Base-by-base conservation (phyloP, 2,888 invertebrate species). In the Thereva nobilitata region DNA sequence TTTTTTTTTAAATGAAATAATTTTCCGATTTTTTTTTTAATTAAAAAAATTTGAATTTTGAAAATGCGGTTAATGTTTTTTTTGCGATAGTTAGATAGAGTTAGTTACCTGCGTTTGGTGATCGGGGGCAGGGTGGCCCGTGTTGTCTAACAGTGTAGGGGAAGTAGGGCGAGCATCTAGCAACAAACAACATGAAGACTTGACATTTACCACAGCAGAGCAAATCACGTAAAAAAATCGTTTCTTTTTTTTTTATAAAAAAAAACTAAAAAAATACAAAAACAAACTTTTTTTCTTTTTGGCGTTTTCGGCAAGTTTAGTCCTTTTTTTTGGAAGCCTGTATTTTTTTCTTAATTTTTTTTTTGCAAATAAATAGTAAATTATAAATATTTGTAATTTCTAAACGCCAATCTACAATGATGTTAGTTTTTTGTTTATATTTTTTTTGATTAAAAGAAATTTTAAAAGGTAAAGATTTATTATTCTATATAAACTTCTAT, bases 161-260 rank as follows among this genome's bases (percentile, higher is more conserved):
- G 89, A 89, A 89, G 85, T 84, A 84, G 89, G 89, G 91, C 92
- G 92, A 91, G 91, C 91, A 92, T 92, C 92, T 92, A 92, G 91
- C 91, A 91, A 92, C 92, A 91, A 90, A 92, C 90, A 92, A 91
- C 89, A 89, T 80, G 80, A 81, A 81, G 80, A 81, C 81, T 80
- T 66, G 73, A 81, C 81, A 81, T 81, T 81, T 81, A 81, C 80
- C 80, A 81, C 81, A 81, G 80, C 80, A 81, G 80, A 81, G 80
- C 80, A 72, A 72, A 72, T 68, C 66, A 67, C 68, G 70, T 68
- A 70, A 70, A 68, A 64, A 55, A 23, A 23, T 23, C 23, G 23
- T 23, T 23, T 23, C 23, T 23, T 23, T 23, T 23, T 23, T 23
- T 38, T 49, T 35, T 57, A 56, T 37, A 41, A 23, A 50, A 57